Conservation (phyloP, 2,113 vertebrate genomes). For the Halcyon senegalensis region DNA sequence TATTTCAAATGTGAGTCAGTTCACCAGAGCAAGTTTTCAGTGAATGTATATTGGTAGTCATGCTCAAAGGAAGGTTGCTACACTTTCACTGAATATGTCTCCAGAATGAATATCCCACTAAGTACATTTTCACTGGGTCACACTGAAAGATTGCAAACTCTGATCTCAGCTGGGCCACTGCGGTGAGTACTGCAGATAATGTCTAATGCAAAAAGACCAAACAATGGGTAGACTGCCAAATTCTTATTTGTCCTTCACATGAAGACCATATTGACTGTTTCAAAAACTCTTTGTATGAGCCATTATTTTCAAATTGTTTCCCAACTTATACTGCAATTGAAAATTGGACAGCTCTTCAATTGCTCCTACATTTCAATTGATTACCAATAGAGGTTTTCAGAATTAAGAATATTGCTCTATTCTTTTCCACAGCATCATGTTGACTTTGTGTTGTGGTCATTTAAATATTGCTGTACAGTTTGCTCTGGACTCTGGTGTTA, state of each 20-base stretch:
- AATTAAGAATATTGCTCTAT: constrained; percentile 84
- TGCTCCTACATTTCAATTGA: constrained; percentile 91
- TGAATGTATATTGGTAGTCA: background rate
- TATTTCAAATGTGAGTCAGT: background rate
- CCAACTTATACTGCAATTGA: constrained; percentile 95
- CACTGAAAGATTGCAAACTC: background rate
- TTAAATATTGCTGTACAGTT: constrained; percentile 85
- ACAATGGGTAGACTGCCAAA: constrained; percentile 65
- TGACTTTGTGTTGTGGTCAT: constrained; percentile 83
- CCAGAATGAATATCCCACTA: background rate
- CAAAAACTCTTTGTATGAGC: constrained; percentile 87
- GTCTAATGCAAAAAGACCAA: constrained; percentile 67
- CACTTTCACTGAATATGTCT: background rate
- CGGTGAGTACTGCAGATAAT: constrained; percentile 54
- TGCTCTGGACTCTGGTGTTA: constrained; percentile 66
- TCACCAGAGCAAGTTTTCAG: background rate
- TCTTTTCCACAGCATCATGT: constrained; percentile 73
- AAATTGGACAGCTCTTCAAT: constrained; percentile 98
- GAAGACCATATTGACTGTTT: constrained; percentile 91
- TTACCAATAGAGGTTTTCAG: constrained; percentile 92
- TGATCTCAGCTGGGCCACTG: background rate
- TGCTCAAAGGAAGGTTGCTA: background rate
- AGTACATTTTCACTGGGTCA: constrained; percentile 3
- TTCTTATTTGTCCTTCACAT: constrained; percentile 93
- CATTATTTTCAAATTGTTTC: constrained; percentile 99